Conservation (phyloP, 23 tunicate genomes). For the Oikopleura dioica region DNA sequence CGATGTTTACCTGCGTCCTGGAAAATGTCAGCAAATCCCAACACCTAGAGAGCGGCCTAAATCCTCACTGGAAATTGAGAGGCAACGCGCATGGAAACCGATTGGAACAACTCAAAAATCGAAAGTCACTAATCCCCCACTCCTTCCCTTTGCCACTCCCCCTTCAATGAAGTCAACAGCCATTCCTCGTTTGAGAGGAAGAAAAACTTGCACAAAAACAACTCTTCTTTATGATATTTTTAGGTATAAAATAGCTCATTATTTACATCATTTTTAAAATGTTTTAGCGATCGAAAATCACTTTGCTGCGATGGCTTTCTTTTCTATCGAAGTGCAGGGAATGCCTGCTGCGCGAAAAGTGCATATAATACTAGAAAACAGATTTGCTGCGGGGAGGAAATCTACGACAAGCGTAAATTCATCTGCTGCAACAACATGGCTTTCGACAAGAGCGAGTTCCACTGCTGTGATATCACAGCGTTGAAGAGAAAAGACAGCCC, state of each 20-base stretch:
- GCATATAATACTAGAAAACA: not conserved
- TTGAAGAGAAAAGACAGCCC: not conserved
- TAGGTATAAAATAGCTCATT: too few relatives aligned
- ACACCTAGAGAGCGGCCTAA: not conserved
- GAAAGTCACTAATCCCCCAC: not conserved
- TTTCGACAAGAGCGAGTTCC: not conserved
- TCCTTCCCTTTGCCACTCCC: not conserved
- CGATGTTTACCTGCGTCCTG: not conserved
- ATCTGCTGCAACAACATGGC: not conserved
- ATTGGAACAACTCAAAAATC: not conserved
- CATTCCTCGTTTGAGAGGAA: too few relatives aligned
- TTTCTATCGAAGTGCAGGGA: not conserved
- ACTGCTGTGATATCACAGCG: not conserved
- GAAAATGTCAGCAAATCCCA: not conserved
- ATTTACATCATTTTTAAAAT: not conserved
- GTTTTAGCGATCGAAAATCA: not conserved
- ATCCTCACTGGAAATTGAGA: not conserved
- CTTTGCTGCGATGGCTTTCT: not conserved
- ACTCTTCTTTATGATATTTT: too few relatives aligned
- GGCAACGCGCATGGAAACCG: not conserved
- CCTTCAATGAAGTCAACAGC: too few relatives aligned
- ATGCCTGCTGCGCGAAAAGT: not conserved
- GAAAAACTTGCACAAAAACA: too few relatives aligned
- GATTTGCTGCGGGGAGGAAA: not conserved
- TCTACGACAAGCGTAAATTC: not conserved